These are phyloP conservation scores for Coranthus polyacanthus DNA, from an alignment of 2,797 vertebrate genomes.

Conservation along the genomic window DNA sequence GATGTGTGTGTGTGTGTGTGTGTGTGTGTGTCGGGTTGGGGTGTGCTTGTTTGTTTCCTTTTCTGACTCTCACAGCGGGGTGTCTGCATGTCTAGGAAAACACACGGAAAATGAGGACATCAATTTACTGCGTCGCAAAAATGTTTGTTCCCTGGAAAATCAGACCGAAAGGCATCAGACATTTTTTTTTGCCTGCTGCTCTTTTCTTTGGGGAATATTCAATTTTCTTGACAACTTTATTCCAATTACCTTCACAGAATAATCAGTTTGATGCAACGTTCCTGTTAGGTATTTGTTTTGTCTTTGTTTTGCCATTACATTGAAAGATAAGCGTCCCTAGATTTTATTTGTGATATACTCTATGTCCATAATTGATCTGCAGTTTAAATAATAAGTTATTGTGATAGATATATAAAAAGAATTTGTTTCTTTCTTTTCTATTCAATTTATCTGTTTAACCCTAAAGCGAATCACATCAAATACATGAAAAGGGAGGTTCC, in stretches of 20 bases:
- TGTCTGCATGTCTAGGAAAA: slow-evolving; percentile 60
- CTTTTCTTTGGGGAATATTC: slow-evolving; percentile 49
- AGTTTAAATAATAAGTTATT: slow-evolving; percentile 7
- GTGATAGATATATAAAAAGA: slow-evolving; percentile 10
- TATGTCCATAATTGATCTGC: slow-evolving; percentile 2
- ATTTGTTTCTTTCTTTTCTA: slow-evolving; percentile 5
- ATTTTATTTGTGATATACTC: slow-evolving; percentile 5
- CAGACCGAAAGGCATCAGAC: slow-evolving; percentile 35
- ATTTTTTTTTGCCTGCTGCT: slow-evolving; percentile 23
- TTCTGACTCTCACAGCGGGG: slow-evolving; percentile 62
- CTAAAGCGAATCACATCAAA: slow-evolving; percentile 15
- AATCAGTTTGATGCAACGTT: slow-evolving; percentile 31
- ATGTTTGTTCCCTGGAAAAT: slow-evolving; percentile 62
- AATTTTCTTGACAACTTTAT: slow-evolving; percentile 56
- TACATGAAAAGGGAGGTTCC: slow-evolving; percentile 46
- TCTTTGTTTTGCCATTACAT: not conserved
- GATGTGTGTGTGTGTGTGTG: slow-evolving; percentile 20
- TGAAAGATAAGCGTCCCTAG: slow-evolving; percentile 23
- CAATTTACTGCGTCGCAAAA: slow-evolving; percentile 66
- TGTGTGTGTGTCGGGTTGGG: slow-evolving; percentile 6
- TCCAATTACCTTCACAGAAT: slow-evolving; percentile 59
- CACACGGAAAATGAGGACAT: slow-evolving; percentile 70
- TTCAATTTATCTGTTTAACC: slow-evolving; percentile 36
- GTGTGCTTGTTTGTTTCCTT: slow-evolving; percentile 69
- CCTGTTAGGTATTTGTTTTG: slow-evolving; percentile 9